These are phyloP conservation scores for Brachycybe producta DNA, from an alignment of 2,888 invertebrate species.

Conservation along the genomic window DNA sequence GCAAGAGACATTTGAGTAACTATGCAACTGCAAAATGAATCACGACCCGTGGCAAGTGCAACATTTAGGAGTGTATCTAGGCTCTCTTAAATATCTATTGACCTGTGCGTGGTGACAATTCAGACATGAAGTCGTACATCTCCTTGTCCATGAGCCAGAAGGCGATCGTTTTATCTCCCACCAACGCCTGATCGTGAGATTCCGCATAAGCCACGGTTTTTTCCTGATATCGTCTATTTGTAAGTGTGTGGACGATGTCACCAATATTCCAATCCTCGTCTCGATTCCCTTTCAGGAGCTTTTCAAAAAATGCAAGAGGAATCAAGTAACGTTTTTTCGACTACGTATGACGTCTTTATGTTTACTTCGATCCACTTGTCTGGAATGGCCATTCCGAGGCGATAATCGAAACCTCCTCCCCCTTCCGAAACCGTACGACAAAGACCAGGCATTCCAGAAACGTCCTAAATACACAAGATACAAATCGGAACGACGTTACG, in stretches of 20 bases:
- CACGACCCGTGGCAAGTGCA: too few relatives aligned
- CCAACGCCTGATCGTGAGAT: constrained; percentile 95
- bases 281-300: constrained; percentile 57
- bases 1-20: too few relatives aligned
- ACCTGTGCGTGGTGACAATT: constrained; percentile 33
- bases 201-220: constrained; percentile 95
- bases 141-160: constrained; percentile 99
- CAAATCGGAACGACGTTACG: too few relatives aligned
- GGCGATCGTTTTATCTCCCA: constrained; percentile 96
- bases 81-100: neutral
- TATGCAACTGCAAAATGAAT: too few relatives aligned
- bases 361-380: constrained; percentile 84
- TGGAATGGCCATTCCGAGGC: constrained; percentile 97
- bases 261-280: constrained; percentile 94
- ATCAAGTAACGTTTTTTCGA: neutral
- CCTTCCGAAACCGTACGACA: constrained; percentile 89
- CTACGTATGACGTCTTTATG: neutral
- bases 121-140: constrained; percentile 95
- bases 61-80: too few relatives aligned
- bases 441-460: constrained; percentile 95
- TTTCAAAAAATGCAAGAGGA: constrained; percentile 26
- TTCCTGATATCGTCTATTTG: constrained; percentile 90
- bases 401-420: constrained; percentile 90
- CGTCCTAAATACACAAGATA: constrained; percentile 50
- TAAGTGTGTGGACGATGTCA: constrained; percentile 78